Base-by-base conservation (phyloP, 2,888 invertebrate genomes). In the Nephrotoma guestfalica region DNA sequence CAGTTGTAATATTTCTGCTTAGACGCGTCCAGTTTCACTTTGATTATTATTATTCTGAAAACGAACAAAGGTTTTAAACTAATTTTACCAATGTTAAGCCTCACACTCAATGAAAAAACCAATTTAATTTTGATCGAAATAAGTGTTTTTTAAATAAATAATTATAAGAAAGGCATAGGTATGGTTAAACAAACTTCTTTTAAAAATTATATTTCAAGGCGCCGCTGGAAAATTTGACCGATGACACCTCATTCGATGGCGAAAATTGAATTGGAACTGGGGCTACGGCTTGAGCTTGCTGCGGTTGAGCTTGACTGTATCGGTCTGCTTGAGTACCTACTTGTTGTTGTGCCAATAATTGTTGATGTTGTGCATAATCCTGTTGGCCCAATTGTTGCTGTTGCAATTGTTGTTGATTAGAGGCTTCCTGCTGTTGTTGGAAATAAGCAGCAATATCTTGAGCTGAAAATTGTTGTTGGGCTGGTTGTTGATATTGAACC, bases 211-310 rank as follows among this genome's bases (percentile, higher is more conserved):
- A 86, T 41, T 86, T 86, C 15, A 86, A 57, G 6, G 90, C 90
- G 87, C 92, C 92, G 86, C 92, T 92, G 9, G 90, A 90, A 88
- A 92, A 92, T 88, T 91, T 92, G 0, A 93, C 93, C 86, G 91
- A 92, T 6, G 93, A 92, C 1, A 93, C 93, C 41, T 91, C 90
- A 57, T 92, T 91, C 0, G 93, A 91, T 18, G 92, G 90, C 15
- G 93, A 92, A 88, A 89, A 91, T 86, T 92, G 90, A 47, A 88
- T 9, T 92, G 91, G 86, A 91, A 87, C 47, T 90, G 89, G 88
- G 88, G 57, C 87, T 87, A 11, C 87, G 15, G 40, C 41, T 86
- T 86, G 84, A 51, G 89, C 71, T 88, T 87, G 89, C 85, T 89
- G 89, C 42, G 89, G 88, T 85, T 87, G 87, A 89, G 87, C n/a